Evolutionary conservation across 2,113 vertebrate genomes (phyloP).

Genomic region (Chelonoidis abingdonii): DNA sequence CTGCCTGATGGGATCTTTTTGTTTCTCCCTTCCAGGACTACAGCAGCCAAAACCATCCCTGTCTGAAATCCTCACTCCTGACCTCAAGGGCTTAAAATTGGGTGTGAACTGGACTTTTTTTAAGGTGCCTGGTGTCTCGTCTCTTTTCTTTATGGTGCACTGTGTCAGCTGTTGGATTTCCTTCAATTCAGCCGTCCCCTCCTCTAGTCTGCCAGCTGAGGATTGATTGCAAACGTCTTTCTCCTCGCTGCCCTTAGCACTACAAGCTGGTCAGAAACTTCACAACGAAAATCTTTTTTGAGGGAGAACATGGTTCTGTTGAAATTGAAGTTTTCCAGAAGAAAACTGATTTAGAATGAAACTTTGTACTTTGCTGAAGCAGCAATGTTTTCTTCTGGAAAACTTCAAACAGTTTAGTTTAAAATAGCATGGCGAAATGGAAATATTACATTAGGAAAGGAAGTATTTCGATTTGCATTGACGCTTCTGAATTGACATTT

Average conservation of each 20-base stretch:
- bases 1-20: background rate
- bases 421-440: background rate
- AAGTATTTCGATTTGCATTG: background rate
- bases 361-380: background rate
- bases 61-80: slow-evolving; percentile 43
- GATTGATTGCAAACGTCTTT: background rate
- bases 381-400: background rate
- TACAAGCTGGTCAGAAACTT: background rate
- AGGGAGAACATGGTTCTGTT: background rate
- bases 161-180: background rate
- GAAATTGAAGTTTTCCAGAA: background rate
- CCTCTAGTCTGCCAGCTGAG: background rate
- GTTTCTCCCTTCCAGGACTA: slow-evolving; percentile 60
- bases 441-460: background rate
- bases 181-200: background rate
- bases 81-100: slow-evolving; percentile 73
- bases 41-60: slow-evolving; percentile 68
- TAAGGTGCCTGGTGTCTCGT: slow-evolving; percentile 51
- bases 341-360: background rate
- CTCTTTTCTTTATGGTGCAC: background rate
- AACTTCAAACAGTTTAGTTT: background rate
- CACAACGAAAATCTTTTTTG: background rate
- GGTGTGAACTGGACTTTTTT: slow-evolving; percentile 76
- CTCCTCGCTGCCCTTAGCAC: background rate
- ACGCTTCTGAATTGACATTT: background rate